A percentile compares a stretch with the other conserved stretches of the same genome.
Evolutionary conservation across 2,113 vertebrate genomes (phyloP).

Genomic region (Xiphias gladius): DNA sequence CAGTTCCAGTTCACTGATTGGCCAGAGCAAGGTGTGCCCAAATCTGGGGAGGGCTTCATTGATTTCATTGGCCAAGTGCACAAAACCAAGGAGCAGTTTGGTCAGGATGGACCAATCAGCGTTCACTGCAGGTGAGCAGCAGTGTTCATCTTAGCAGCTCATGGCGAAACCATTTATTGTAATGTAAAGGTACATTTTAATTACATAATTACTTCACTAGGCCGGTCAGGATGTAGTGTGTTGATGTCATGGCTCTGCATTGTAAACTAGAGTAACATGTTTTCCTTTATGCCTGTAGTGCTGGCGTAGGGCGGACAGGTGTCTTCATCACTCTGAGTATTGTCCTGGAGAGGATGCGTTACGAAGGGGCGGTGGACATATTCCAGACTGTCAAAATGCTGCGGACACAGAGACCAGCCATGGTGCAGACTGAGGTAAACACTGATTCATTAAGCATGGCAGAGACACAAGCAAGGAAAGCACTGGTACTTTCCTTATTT

Average conservation of each 20-base stretch:
- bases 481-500: background rate
- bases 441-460: conserved; percentile 8
- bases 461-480: background rate
- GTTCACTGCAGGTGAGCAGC: conserved; percentile 95
- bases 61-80: conserved; percentile 99
- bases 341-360: conserved; percentile 98
- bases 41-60: conserved; percentile 97
- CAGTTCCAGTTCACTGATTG: conserved; percentile 99
- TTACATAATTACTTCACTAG: background rate
- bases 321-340: conserved; percentile 98
- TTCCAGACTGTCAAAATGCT: conserved; percentile 99
- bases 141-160: background rate
- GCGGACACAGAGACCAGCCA: conserved; percentile 96
- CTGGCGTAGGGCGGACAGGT: conserved; percentile 95
- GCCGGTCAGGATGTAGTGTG: background rate
- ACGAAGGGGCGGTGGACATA: conserved; percentile 98
- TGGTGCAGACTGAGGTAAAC: conserved; percentile 97
- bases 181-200: background rate
- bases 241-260: background rate
- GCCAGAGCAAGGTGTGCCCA: conserved; percentile 98
- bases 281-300: conserved; percentile 79
- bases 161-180: background rate
- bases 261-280: background rate
- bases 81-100: conserved; percentile 99
- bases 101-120: conserved; percentile 97